These are phyloP conservation scores for Stratiolaelaps scimitus DNA, from an alignment of 1,140 invertebrate species.

Conservation along the genomic window DNA sequence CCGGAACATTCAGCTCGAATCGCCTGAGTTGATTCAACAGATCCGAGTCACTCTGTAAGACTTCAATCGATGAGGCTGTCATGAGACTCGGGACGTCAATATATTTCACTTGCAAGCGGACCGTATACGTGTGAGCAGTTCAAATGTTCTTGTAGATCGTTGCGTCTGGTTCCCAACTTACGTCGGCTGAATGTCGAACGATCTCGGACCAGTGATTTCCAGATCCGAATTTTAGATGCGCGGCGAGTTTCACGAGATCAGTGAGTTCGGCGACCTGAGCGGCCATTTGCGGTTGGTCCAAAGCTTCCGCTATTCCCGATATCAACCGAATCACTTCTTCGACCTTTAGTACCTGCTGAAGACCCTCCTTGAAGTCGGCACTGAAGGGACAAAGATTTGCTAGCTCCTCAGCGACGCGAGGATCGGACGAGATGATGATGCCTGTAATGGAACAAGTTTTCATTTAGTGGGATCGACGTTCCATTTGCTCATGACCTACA, in stretches of 20 bases:
- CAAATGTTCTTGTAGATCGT: too few relatives aligned
- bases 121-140: too few relatives aligned
- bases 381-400: conserved; percentile 1
- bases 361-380: not conserved
- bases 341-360: not conserved
- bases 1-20: too few relatives aligned
- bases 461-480: too few relatives aligned
- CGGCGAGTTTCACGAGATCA: conserved; percentile 3
- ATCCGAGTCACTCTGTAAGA: too few relatives aligned
- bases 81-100: too few relatives aligned
- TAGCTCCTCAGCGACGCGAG: conserved; percentile 1
- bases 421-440: conserved; percentile 8
- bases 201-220: conserved; percentile 12
- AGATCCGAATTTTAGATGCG: conserved; percentile 6
- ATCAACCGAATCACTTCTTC: conserved; percentile 18
- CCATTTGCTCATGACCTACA: too few relatives aligned
- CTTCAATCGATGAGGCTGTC: too few relatives aligned
- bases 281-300: conserved; percentile 13
- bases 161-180: not conserved
- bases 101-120: too few relatives aligned
- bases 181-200: not conserved
- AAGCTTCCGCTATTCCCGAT: conserved; percentile 2
- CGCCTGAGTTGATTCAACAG: too few relatives aligned
- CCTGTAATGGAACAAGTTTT: not conserved
- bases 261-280: not conserved